A percentile compares a stretch with the other conserved stretches of the same genome.
These are phyloP conservation scores for Serranus cabrilla DNA, from an alignment of 2,797 vertebrate species.

Conservation along the genomic window DNA sequence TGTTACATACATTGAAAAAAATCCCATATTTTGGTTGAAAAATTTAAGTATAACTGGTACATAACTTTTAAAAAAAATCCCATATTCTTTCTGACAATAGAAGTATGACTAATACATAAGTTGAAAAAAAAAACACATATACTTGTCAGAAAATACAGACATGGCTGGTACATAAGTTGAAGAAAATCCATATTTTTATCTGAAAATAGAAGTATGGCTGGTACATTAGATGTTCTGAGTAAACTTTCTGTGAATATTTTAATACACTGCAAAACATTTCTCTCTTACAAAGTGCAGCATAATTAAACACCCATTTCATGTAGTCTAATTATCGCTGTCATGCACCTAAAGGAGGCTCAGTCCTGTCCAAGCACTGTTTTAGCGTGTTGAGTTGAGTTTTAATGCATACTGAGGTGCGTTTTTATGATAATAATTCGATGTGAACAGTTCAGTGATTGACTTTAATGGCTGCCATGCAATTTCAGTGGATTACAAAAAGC, in stretches of 20 bases:
- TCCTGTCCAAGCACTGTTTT: not conserved
- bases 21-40: too few species aligned
- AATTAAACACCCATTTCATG: not conserved
- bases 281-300: too few species aligned
- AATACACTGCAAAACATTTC: not conserved
- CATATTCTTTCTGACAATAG: too few species aligned
- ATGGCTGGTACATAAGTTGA: too few species aligned
- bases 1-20: too few species aligned
- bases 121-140: too few species aligned
- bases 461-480: not conserved
- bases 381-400: not conserved
- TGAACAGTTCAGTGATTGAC: not conserved
- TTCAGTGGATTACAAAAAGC: constrained; percentile 12
- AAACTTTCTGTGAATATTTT: not conserved
- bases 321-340: not conserved
- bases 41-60: too few species aligned
- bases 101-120: too few species aligned
- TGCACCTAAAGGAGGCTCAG: not conserved
- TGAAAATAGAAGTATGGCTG: too few species aligned
- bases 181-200: too few species aligned
- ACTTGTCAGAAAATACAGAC: too few species aligned
- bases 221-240: not conserved
- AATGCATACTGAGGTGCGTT: not conserved
- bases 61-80: too few species aligned
- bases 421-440: constrained; percentile 12